Evolutionary conservation across 2,113 vertebrate species (phyloP), one percentile per base, ranked within the genome.

Genomic region (Passer domesticus): DNA sequence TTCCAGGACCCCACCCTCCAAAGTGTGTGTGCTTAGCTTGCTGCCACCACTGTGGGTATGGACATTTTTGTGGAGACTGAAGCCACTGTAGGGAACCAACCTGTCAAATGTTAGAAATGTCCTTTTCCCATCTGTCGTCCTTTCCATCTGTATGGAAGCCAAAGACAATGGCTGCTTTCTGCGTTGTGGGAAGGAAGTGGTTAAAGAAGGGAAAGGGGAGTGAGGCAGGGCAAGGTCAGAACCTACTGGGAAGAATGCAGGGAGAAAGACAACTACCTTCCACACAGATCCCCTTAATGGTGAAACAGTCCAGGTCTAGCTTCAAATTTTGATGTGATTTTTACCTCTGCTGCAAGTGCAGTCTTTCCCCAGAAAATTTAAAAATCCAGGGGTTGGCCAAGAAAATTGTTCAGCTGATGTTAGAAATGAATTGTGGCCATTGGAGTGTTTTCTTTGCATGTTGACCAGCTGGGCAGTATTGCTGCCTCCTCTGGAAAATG

Each of bases 361-460:
- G 20, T 5, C 35, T 85, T 92, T 52, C 39, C 49, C 35, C 55
- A 52, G 70, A 76, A 85, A 19, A 14, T 52, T 43, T 16, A 70
- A 52, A 63, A 85, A 82, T 55, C 23, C 20, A 46, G 33, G 23
- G 20, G 10, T 4, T 50, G 74, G 23, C 24, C 3, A 30, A 63
- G 39, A 55, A 82, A 82, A 77, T 2, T 1, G 39, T 63, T 14
- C 22, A 50, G 39, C 23, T 75, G 46, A 63, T 55, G 28, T 55
- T 72, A 33, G 22, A 69, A 55, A 47, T 72, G 15, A 68, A 10
- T 44, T 16, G 12, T 1, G 2, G n/a, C 12, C 0, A 1, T 5
- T 75, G 75, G 33, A 52, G 22, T 6, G 2, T 33, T 73, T 31
- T 58, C 22, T 58, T 33, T 79, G 33, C 25, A 6, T 52, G 44